These are phyloP conservation scores for Caenorhabditis latens DNA, from an alignment of 1,140 invertebrate genomes.

Conservation along the genomic window DNA sequence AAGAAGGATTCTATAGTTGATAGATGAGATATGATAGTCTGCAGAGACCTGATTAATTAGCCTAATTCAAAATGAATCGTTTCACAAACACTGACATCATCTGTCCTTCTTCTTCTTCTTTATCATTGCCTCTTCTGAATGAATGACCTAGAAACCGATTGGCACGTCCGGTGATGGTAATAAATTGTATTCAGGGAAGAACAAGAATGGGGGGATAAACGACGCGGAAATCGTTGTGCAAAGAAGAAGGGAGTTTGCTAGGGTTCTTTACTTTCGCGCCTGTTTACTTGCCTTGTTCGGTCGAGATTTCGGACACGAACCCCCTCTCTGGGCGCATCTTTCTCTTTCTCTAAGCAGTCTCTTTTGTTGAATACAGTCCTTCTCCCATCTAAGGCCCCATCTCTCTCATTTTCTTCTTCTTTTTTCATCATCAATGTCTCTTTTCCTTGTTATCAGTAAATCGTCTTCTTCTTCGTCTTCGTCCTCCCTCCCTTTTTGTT, in stretches of 20 bases:
- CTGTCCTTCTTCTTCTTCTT: constrained; percentile 1
- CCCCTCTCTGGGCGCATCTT: neutral
- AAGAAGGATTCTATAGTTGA: no score
- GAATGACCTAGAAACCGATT: constrained; percentile 45
- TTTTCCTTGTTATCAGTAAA: constrained; percentile 40
- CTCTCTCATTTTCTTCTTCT: constrained; percentile 24
- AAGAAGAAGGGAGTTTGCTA: constrained; percentile 5
- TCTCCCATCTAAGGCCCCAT: neutral
- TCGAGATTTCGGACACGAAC: constrained; percentile 53
- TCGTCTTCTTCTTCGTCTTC: constrained; percentile 17
- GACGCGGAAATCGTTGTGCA: constrained; percentile 44
- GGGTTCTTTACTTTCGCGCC: constrained; percentile 13
- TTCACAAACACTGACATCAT: constrained; percentile 38
- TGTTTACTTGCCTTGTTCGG: constrained; percentile 55
- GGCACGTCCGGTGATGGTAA: constrained; percentile 35
- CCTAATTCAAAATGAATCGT: neutral
- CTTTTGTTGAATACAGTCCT: constrained; percentile 26
- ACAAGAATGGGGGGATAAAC: neutral
- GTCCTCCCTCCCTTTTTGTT: neutral
- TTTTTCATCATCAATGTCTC: constrained; percentile 26
- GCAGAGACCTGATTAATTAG: neutral
- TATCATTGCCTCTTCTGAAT: neutral
- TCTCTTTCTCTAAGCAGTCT: constrained; percentile 10
- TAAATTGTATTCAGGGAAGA: constrained; percentile 24
- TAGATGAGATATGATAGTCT: no score